These are phyloP conservation scores for Passer montanus DNA, from an alignment of 2,113 vertebrate genomes.

Conservation along the genomic window DNA sequence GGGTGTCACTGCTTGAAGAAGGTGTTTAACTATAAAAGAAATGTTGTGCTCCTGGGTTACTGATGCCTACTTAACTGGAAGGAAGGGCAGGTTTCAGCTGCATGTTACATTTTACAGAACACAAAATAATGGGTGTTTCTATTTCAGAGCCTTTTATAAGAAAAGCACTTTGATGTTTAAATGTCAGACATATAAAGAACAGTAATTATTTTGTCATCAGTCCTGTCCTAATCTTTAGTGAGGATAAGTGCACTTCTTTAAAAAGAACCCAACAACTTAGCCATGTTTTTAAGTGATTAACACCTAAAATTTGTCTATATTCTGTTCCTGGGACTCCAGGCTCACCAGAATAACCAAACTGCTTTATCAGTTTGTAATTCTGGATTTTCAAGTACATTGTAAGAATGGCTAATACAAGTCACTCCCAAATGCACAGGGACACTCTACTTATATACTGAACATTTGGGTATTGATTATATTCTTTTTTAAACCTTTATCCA, in stretches of 20 bases:
- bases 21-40: not conserved
- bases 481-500: not conserved
- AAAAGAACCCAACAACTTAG: not conserved
- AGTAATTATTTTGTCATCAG: not conserved
- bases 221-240: not conserved
- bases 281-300: not conserved
- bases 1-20: not conserved
- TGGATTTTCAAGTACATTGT: not conserved
- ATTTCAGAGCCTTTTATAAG: not conserved
- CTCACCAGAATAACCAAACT: not conserved
- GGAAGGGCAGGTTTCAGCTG: not conserved
- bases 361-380: not conserved
- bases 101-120: not conserved
- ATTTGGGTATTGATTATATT: not conserved
- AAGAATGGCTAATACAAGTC: not conserved
- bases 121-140: not conserved
- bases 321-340: not conserved
- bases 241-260: not conserved
- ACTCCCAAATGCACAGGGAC: not conserved
- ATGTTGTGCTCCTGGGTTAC: not conserved
- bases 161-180: not conserved
- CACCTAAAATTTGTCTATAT: fast-evolving
- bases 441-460: not conserved
- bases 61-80: not conserved
- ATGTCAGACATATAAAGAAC: not conserved